A percentile compares a stretch with the other conserved stretches of the same genome.
Evolutionary conservation across 2,888 invertebrate genomes (phyloP).

Genomic region (Abrostola triplasia): DNA sequence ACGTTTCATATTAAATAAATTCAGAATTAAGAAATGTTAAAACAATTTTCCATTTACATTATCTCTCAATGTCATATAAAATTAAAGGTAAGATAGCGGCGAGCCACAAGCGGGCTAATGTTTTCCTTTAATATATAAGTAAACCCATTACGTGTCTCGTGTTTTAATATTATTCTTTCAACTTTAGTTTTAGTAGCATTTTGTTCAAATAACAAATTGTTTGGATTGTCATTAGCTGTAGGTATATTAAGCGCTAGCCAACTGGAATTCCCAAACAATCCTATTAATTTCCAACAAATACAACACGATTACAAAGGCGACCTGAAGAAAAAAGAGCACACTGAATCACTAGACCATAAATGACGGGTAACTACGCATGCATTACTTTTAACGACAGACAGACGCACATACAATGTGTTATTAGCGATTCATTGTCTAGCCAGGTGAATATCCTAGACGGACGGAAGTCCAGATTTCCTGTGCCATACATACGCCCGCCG

Average conservation of each 20-base stretch:
- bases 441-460: constrained; percentile 84
- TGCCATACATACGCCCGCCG: constrained; percentile 59
- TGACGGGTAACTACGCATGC: constrained; percentile 71
- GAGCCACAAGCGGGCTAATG: constrained; percentile 39
- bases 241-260: not conserved
- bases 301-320: constrained; percentile 20
- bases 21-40: constrained; percentile 46
- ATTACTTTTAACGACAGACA: constrained; percentile 73
- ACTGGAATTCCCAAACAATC: constrained; percentile 9
- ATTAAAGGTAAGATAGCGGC: constrained; percentile 57
- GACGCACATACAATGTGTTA: constrained; percentile 74
- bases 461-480: constrained; percentile 86
- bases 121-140: constrained; percentile 47
- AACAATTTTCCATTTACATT: constrained; percentile 47
- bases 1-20: constrained; percentile 15
- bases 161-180: constrained; percentile 34
- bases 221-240: not conserved
- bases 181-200: constrained; percentile 27
- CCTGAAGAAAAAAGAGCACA: constrained; percentile 55
- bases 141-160: constrained; percentile 48
- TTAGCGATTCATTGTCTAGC: constrained; percentile 81
- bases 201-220: not conserved
- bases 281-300: constrained; percentile 5
- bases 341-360: constrained; percentile 77
- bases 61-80: constrained; percentile 55